These are phyloP conservation scores for Galerucella nymphaeae DNA, from an alignment of 2,888 invertebrate species.

Conservation along the genomic window DNA sequence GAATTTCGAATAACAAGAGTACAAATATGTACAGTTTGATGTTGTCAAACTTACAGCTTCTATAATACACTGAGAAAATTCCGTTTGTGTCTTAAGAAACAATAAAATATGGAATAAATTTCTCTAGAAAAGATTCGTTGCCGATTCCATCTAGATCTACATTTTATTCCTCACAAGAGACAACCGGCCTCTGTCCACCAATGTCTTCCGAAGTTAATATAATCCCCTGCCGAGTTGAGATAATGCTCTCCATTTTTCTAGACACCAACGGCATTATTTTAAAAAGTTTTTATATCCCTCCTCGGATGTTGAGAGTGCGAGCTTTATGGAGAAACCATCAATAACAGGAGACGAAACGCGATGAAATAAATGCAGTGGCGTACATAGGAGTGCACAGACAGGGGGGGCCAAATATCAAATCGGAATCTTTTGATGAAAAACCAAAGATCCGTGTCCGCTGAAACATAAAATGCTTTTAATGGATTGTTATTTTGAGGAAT, in stretches of 20 bases:
- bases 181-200: constrained; percentile 33
- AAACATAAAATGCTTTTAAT: too few relatives aligned
- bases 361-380: constrained; percentile 34
- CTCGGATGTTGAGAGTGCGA: constrained; percentile 53
- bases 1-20: too few relatives aligned
- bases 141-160: constrained; percentile 39
- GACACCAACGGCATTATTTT: constrained; percentile 65
- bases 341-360: constrained; percentile 47
- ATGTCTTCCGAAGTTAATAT: constrained; percentile 44
- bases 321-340: constrained; percentile 59
- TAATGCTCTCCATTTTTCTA: constrained; percentile 64
- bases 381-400: too few relatives aligned
- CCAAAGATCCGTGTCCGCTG: too few relatives aligned
- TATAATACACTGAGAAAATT: neutral
- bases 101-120: neutral
- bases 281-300: constrained; percentile 64
- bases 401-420: too few relatives aligned
- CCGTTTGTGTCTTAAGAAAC: neutral
- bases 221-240: constrained; percentile 63
- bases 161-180: constrained; percentile 46
- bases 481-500: too few relatives aligned
- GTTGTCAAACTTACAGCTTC: too few relatives aligned
- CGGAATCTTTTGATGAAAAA: too few relatives aligned
- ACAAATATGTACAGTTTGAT: too few relatives aligned
- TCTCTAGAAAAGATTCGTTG: constrained; percentile 28